A percentile compares a stretch with the other conserved stretches of the same genome.
These are phyloP conservation scores for Drosophila kohkoa DNA, from an alignment of 1,140 invertebrate genomes.

Conservation along the genomic window DNA sequence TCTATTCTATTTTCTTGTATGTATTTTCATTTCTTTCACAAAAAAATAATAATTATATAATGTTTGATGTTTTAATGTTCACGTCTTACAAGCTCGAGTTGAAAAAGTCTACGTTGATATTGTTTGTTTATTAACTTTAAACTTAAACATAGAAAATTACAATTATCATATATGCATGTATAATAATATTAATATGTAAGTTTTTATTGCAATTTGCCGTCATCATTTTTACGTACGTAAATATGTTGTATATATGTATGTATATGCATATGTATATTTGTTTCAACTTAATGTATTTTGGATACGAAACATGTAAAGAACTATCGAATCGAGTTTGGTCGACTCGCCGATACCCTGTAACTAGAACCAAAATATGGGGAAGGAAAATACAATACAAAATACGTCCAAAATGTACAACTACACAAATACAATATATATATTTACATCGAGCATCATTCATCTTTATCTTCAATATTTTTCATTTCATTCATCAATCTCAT, in stretches of 20 bases:
- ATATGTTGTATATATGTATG: conserved; percentile 2
- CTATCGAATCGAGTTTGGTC: conserved; percentile 10
- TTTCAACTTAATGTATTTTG: conserved; percentile 44
- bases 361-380: conserved; percentile 7
- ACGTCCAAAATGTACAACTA: conserved; percentile 22
- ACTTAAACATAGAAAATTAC: conserved; percentile 48
- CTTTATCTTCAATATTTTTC: too few species aligned
- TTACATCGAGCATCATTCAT: conserved; percentile 1
- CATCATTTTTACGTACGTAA: conserved; percentile 48
- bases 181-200: conserved; percentile 41
- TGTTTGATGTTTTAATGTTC: conserved; percentile 12
- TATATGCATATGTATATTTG: conserved; percentile 23
- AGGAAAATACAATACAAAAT: conserved; percentile 1
- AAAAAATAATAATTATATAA: conserved; percentile 18
- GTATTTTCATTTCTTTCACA: conserved; percentile 22
- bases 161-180: conserved; percentile 12
- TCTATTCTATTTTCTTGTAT: conserved; percentile 10
- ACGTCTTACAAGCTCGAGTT: conserved; percentile 62
- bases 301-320: conserved; percentile 12
- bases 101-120: conserved; percentile 49
- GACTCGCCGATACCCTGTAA: conserved; percentile 22
- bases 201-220: conserved; percentile 69
- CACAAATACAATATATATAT: conserved; percentile 21
- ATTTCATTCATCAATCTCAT: background rate
- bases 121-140: conserved; percentile 22